Evolutionary conservation across 2,797 vertebrate species (phyloP).

Genomic region (Simalia tracyae): DNA sequence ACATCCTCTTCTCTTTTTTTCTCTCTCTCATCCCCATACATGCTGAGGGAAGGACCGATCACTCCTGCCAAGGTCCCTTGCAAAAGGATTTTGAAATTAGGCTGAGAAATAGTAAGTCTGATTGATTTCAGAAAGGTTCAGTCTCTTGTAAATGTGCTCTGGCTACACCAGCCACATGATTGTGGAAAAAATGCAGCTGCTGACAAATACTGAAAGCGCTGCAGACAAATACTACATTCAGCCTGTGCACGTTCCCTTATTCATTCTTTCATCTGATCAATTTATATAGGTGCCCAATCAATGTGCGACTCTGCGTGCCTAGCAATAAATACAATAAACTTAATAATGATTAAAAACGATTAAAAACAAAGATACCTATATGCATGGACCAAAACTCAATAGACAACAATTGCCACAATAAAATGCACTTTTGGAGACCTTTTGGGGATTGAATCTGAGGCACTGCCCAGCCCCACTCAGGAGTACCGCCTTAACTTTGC

Average conservation of each 20-base stretch:
- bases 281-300: not conserved
- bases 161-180: not conserved
- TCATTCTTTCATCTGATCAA: not conserved
- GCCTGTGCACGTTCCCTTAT: not conserved
- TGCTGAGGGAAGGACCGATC: not conserved
- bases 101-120: not conserved
- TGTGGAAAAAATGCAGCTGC: not conserved
- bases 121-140: not conserved
- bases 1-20: not conserved
- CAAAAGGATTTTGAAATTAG: constrained; percentile 1
- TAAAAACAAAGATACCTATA: not conserved
- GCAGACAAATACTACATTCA: not conserved
- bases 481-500: not conserved
- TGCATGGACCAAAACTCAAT: not conserved
- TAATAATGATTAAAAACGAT: not conserved
- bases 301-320: not conserved
- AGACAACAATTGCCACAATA: not conserved
- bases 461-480: not conserved
- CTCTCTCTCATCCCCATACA: not conserved
- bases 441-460: not conserved
- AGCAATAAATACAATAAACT: not conserved
- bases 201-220: not conserved
- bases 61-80: not conserved
- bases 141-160: not conserved
- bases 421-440: not conserved